Base-by-base conservation (phyloP, 1,140 invertebrate genomes). In the Drosophila nannoptera region DNA sequence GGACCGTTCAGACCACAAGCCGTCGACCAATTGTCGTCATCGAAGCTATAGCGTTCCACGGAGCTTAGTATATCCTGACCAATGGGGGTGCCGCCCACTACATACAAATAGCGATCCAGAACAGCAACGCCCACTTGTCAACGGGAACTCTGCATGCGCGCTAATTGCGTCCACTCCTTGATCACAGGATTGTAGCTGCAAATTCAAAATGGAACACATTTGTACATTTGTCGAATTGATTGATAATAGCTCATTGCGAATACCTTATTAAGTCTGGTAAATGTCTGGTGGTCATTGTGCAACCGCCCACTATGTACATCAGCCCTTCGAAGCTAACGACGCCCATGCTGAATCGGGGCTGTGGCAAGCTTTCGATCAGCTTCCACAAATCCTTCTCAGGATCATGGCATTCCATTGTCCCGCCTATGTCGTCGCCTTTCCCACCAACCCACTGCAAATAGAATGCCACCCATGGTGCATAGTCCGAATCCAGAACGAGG, bases 361-460 rank as follows among this genome's bases (percentile, higher is more conserved):
- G 95, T 0, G 95, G 96, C 90, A 98, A 93, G 86, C 94, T 92
- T 2, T 95, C 96, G 46, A 94, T 92, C 32, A 95, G 89, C 33
- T 92, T 93, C 95, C 97, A 99, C 69, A 93, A 91, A 87, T 97
- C 94, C 16, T 91, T 91, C 48, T 93, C 91, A 8, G 97, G 95
- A 90, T 98, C 95, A 89, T 98, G 98, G 75, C 94, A 93, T 90
- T 98, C 97, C 73, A 98, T 96, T 1, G 95, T 94, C 14, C 94
- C 95, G 5, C 96, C 96, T 76, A 97, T 96, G 89, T 97, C 96
- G 74, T 96, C 95, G 0, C 96, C 97, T 12, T 97, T 94, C 96
- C 96, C 98, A 7, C 97, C 97, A n/a, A 33, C 97, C 97, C 84
- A 98, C 94, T 0, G 96, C 96, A 87, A 96, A 98, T 50, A 98